phyloP scores from a whole-genome alignment of 2,888 invertebrate genomes.

The Mythimna ferrago region DNA sequence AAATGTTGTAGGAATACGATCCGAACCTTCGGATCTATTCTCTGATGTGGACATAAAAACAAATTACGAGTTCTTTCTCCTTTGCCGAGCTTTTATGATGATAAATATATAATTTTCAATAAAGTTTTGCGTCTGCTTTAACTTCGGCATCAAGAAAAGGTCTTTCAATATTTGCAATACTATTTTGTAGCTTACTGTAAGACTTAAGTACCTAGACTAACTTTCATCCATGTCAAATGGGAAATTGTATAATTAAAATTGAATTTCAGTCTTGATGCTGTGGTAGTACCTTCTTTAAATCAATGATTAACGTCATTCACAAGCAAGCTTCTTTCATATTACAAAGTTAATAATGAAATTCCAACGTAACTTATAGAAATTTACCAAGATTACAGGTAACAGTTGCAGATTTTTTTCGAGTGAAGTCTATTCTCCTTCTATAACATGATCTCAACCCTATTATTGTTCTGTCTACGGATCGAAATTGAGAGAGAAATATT shows the following conservation, averaged over 20 bases:
- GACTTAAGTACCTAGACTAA: constrained; percentile 5
- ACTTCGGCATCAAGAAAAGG: constrained; percentile 52
- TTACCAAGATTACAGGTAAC: not conserved
- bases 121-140: constrained; percentile 57
- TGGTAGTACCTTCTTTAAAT: not conserved
- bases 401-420: no score
- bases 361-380: not conserved
- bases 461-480: no score
- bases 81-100: constrained; percentile 68
- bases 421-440: no score
- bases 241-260: not conserved
- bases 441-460: no score
- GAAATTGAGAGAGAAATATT: no score
- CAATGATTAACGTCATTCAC: not conserved
- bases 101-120: constrained; percentile 67
- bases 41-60: constrained; percentile 79
- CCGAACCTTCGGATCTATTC: constrained; percentile 78
- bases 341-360: not conserved
- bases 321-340: not conserved
- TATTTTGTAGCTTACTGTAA: constrained; percentile 44
- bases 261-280: not conserved
- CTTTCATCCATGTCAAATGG: constrained; percentile 1
- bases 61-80: constrained; percentile 78
- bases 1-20: constrained; percentile 85
- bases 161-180: constrained; percentile 56